Percentiles rank a stretch among this genome's conserved stretches.
phyloP scores from a whole-genome alignment of 2,888 invertebrate species.

The Tuberolachnus salignus region DNA sequence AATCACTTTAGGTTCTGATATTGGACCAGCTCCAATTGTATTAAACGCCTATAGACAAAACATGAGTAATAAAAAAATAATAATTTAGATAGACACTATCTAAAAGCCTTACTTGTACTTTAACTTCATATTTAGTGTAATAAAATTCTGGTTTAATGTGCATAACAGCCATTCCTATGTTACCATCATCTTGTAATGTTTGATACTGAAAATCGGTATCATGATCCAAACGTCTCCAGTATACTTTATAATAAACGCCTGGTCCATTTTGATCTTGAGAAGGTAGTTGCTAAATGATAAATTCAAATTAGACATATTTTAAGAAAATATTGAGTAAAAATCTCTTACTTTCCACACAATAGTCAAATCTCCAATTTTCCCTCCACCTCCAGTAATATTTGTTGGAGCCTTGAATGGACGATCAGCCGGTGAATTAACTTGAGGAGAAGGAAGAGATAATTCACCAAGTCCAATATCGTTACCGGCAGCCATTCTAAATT shows the following conservation, averaged over 20 bases:
- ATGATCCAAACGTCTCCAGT: conserved; percentile 77
- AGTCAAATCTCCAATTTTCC: conserved; percentile 91
- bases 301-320: conserved; percentile 13
- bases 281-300: conserved; percentile 68
- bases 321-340: neutral
- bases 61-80: neutral
- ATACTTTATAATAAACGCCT: conserved; percentile 87
- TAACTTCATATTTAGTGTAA: conserved; percentile 83
- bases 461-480: conserved; percentile 83
- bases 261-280: conserved; percentile 85
- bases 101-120: conserved; percentile 70
- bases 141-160: conserved; percentile 75
- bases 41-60: conserved; percentile 69
- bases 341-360: conserved; percentile 77
- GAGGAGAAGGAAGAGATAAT: conserved; percentile 83
- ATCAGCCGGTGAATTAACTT: conserved; percentile 82
- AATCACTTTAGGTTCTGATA: conserved; percentile 75
- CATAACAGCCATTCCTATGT: conserved; percentile 79
- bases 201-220: conserved; percentile 79
- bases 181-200: conserved; percentile 74
- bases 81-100: neutral
- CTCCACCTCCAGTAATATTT: conserved; percentile 90
- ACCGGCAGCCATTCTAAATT: conserved; percentile 86
- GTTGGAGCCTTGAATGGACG: conserved; percentile 77
- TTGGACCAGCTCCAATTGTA: conserved; percentile 80